These are phyloP conservation scores for Gavia stellata DNA, from an alignment of 2,113 vertebrate genomes.

Conservation along the genomic window DNA sequence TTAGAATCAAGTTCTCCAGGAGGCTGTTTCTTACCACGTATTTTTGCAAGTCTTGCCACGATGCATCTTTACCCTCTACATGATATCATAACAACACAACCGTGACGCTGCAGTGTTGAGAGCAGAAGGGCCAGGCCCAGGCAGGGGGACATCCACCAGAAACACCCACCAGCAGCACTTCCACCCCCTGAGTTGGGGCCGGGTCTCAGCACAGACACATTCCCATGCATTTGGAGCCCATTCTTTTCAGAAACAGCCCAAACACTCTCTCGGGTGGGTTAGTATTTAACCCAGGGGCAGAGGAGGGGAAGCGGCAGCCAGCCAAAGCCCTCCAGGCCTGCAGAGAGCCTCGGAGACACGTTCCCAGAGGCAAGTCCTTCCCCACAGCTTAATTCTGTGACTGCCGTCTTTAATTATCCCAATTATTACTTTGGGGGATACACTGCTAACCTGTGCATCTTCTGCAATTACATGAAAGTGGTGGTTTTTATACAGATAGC, in stretches of 20 bases:
- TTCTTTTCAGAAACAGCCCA: not conserved
- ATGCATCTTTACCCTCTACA: not conserved
- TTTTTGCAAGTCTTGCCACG: not conserved
- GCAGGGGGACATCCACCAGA: fast-evolving
- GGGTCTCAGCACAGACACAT: not conserved
- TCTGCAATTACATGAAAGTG: not conserved
- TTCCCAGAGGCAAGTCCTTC: not conserved
- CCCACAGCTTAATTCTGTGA: not conserved
- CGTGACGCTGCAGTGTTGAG: not conserved
- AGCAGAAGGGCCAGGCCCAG: not conserved
- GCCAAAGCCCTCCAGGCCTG: not conserved
- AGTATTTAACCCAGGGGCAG: not conserved
- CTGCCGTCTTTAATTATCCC: not conserved
- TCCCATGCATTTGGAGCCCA: fast-evolving
- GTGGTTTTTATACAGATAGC: not conserved
- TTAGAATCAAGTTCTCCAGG: not conserved
- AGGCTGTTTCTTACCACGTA: not conserved
- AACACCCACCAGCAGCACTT: not conserved
- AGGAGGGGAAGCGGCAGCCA: not conserved
- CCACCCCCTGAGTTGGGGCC: fast-evolving
- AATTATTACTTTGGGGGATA: not conserved
- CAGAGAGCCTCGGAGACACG: not conserved
- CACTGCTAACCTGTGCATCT: not conserved
- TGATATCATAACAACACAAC: not conserved
- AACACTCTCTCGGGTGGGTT: not conserved